phyloP scores from a whole-genome alignment of 2,113 vertebrate genomes.

The Atractosteus spatula region DNA sequence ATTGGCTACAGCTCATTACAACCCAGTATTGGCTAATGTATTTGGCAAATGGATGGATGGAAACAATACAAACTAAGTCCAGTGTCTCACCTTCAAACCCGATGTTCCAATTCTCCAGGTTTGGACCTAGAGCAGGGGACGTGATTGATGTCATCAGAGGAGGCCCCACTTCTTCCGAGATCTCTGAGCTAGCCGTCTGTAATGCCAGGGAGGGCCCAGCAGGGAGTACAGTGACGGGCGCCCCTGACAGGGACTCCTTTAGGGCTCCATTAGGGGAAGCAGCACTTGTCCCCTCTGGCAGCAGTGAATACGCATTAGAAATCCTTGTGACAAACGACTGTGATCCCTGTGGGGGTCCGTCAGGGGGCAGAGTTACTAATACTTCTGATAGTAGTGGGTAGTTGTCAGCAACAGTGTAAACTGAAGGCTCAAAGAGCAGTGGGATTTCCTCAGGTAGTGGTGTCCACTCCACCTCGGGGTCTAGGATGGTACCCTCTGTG shows the following conservation, averaged over 20 bases:
- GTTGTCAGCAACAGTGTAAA: conserved; percentile 40
- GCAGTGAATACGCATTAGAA: conserved; percentile 31
- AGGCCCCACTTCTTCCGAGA: background rate
- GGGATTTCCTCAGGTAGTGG: conserved; percentile 65
- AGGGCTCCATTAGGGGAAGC: conserved; percentile 51
- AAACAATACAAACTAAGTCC: background rate
- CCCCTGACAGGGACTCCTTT: conserved; percentile 29
- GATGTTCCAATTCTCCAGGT: background rate
- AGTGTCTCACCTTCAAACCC: conserved; percentile 25
- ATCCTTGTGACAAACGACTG: conserved; percentile 38
- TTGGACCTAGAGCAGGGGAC: too few relatives aligned
- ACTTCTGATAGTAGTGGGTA: background rate
- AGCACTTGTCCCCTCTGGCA: conserved; percentile 43
- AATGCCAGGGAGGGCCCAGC: conserved; percentile 18
- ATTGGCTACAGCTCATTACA: too few relatives aligned
- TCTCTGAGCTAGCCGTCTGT: background rate
- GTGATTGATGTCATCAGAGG: background rate
- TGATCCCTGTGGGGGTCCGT: conserved; percentile 17
- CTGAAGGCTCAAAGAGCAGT: conserved; percentile 66
- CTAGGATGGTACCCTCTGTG: conserved; percentile 30
- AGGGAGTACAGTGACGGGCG: conserved; percentile 29
- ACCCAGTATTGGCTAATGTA: too few relatives aligned
- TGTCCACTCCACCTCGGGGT: conserved; percentile 57
- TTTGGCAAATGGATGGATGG: too few relatives aligned
- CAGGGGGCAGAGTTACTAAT: conserved; percentile 13